Percentiles rank a stretch among this genome's conserved stretches.
Evolutionary conservation across 2,113 vertebrate species (phyloP).

Genomic region (Leucopsar rothschildi): DNA sequence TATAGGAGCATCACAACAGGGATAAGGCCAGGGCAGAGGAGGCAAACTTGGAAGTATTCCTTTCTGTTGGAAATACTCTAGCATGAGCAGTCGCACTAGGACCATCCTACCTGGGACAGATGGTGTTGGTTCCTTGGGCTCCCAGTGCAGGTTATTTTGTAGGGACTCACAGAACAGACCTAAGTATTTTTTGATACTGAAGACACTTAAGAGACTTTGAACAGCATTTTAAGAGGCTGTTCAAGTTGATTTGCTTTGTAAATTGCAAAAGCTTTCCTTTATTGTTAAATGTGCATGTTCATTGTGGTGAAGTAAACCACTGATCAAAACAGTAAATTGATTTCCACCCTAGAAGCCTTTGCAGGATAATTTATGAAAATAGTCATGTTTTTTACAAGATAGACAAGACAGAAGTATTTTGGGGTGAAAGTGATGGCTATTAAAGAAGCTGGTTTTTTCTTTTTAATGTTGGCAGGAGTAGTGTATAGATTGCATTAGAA

Average conservation of each 20-base stretch:
- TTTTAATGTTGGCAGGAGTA: neutral
- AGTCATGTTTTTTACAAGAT: neutral
- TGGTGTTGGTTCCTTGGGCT: neutral
- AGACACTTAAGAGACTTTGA: neutral
- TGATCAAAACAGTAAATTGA: neutral
- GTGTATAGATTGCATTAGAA: neutral
- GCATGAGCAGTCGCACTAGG: neutral
- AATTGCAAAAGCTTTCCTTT: neutral
- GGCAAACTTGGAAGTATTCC: neutral
- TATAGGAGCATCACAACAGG: accelerated
- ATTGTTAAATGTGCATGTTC: accelerated
- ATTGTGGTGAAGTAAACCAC: neutral
- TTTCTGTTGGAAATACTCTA: neutral
- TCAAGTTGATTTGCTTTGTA: neutral
- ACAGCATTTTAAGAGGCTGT: neutral
- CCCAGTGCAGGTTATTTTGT: neutral
- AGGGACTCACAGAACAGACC: neutral
- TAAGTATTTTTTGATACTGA: neutral
- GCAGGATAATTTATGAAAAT: neutral
- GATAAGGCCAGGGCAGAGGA: neutral
- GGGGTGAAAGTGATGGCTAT: no score
- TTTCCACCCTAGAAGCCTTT: neutral
- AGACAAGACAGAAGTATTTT: neutral
- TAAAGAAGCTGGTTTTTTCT: neutral
- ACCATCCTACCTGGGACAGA: accelerated